Percentiles rank a stretch among this genome's conserved stretches.
phyloP scores from a whole-genome alignment of 2,797 vertebrate species.

The Pseudochirops corinnae region DNA sequence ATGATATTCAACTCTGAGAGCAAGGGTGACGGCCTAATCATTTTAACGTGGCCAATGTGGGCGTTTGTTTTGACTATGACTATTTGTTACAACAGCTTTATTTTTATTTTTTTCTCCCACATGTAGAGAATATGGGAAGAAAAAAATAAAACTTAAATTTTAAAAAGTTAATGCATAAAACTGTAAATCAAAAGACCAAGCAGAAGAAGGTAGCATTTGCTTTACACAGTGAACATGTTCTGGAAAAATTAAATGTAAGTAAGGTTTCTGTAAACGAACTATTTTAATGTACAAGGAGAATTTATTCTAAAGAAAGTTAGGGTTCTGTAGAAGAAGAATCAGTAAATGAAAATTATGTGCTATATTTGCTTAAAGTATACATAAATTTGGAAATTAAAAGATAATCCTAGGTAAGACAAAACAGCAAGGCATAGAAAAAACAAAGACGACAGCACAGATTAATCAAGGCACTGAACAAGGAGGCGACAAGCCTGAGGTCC shows the following conservation, averaged over 20 bases:
- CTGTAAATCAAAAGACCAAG: not conserved
- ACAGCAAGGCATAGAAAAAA: not conserved
- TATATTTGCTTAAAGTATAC: not conserved
- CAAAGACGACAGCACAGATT: not conserved
- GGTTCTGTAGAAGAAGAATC: not conserved
- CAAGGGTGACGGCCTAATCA: not conserved
- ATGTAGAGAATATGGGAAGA: not conserved
- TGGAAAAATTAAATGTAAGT: not conserved
- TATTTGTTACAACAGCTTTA: no score
- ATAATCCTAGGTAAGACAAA: not conserved
- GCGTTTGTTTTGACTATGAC: not conserved
- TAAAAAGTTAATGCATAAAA: not conserved
- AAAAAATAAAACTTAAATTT: not conserved
- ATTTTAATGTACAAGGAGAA: not conserved
- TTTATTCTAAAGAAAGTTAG: not conserved
- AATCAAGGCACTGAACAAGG: conserved; percentile 29
- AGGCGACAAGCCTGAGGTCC: conserved; percentile 23
- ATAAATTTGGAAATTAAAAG: not conserved
- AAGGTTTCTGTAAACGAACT: not conserved
- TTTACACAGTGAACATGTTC: not conserved
- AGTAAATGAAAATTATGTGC: not conserved
- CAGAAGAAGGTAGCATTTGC: not conserved
- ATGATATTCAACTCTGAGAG: not conserved
- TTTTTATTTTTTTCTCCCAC: no score
- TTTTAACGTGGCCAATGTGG: not conserved